Evolutionary conservation across 1,140 invertebrate genomes (phyloP), one percentile per base, ranked within the genome.

Genomic region (Drosophila mojavensis): DNA sequence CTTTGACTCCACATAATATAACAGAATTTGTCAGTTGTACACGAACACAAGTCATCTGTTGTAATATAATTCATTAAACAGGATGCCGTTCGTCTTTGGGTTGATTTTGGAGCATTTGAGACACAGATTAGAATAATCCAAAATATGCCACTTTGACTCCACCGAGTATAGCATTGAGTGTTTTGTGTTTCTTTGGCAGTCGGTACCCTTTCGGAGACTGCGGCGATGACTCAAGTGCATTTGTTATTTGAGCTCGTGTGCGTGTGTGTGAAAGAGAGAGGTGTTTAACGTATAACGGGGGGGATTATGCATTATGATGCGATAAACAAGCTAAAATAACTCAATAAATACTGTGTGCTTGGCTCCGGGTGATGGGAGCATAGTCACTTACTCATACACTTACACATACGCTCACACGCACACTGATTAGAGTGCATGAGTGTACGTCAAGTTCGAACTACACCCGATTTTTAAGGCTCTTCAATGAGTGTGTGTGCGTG

Each of bases 271-370:
- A 11, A 15, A 24, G 17, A 11, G 33, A 26, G 55, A 66, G 45
- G 41, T 50, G 58, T 33, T 28, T 41, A 61, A 36, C 20, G 30
- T 33, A 39, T 26, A 64, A 30, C 39, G 13, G 33, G 17, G 45
- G n/a, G 39, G 55, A 78, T 71, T 66, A 77, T 77, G 76, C 78
- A 75, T 72, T 59, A 82, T 75, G 60, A 86, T 84, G 79, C 83
- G 79, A 90, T 78, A 79, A 93, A 93, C 63, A 58, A 77, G 77
- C 59, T 73, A 30, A 53, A 86, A 65, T 79, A 62, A 89, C 69
- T 79, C 79, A 79, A 72, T 59, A 73, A 81, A 54, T 65, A 58
- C 60, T 70, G 26, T 17, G 61, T 28, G 51, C 24, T 30, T 28
- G 59, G 33, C 4, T 17, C 13, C 4, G 33, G 62, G 36, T 36